These are phyloP conservation scores for Vidua chalybeata DNA, from an alignment of 2,113 vertebrate species.

Conservation along the genomic window DNA sequence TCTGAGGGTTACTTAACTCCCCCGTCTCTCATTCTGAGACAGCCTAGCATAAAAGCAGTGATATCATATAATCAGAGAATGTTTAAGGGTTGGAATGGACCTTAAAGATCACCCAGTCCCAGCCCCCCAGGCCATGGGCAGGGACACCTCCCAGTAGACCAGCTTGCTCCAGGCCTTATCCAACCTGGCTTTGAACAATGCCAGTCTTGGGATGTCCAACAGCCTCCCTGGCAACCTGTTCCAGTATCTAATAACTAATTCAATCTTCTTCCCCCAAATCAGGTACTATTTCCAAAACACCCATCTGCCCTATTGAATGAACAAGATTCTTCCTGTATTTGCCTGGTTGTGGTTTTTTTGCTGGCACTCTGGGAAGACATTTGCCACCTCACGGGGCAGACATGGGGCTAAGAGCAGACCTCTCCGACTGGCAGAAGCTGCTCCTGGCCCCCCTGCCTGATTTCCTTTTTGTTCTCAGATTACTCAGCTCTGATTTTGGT, in stretches of 20 bases:
- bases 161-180: not conserved
- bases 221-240: not conserved
- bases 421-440: fast-evolving
- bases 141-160: not conserved
- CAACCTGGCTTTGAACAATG: not conserved
- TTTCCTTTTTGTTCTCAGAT: not conserved
- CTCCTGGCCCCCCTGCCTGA: not conserved
- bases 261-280: not conserved
- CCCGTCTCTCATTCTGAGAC: fast-evolving
- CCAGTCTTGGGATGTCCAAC: not conserved
- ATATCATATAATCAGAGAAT: not conserved
- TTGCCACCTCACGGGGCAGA: not conserved
- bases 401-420: not conserved
- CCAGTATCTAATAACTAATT: not conserved
- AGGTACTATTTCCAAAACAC: not conserved
- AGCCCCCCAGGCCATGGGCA: not conserved
- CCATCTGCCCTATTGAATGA: not conserved
- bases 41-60: not conserved
- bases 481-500: not conserved
- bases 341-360: not conserved
- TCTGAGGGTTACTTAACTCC: not conserved
- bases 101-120: not conserved
- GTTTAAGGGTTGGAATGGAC: not conserved
- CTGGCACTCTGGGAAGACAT: not conserved
- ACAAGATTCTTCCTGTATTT: not conserved